Evolutionary conservation across 2,797 vertebrate genomes (phyloP).

Genomic region (Poeciliopsis paucimaculata): DNA sequence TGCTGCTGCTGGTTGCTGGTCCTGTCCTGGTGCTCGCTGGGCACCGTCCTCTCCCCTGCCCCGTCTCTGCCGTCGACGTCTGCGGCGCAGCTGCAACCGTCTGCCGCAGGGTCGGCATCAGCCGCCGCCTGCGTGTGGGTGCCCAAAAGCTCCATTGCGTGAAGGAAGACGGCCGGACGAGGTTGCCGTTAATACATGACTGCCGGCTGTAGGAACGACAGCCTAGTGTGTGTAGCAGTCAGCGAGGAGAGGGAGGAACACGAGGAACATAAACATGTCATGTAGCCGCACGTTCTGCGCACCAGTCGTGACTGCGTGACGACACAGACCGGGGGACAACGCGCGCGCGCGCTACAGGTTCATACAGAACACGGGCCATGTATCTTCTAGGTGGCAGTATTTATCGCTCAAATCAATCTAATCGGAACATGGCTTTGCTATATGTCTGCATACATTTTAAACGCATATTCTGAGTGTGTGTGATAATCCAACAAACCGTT

Average conservation of each 20-base stretch:
- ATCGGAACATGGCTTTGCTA: background rate
- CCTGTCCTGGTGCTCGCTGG: slow-evolving; percentile 62
- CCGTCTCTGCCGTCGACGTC: slow-evolving; percentile 56
- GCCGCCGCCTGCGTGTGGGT: slow-evolving; percentile 58
- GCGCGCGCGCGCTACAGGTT: slow-evolving; percentile 33
- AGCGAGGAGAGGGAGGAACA: slow-evolving; percentile 15
- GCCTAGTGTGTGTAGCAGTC: slow-evolving; percentile 17
- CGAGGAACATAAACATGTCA: slow-evolving; percentile 51
- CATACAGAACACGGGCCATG: background rate
- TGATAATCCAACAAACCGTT: background rate
- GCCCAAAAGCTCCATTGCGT: slow-evolving; percentile 14
- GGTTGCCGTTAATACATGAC: slow-evolving; percentile 37
- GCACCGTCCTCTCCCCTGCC: slow-evolving; percentile 60
- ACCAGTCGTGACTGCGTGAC: slow-evolving; percentile 71
- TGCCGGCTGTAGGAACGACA: slow-evolving; percentile 25
- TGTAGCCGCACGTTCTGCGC: slow-evolving; percentile 48
- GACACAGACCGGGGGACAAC: slow-evolving; percentile 54
- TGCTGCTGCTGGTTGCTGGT: slow-evolving; percentile 50
- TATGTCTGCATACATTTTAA: background rate
- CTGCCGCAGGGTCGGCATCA: slow-evolving; percentile 51
- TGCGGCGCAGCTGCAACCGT: slow-evolving; percentile 46
- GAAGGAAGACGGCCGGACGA: slow-evolving; percentile 5
- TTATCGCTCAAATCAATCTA: background rate
- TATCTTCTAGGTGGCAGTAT: background rate
- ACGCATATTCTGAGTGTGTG: background rate